phyloP scores from a whole-genome alignment of 2,113 vertebrate species.

The Sturnus vulgaris region DNA sequence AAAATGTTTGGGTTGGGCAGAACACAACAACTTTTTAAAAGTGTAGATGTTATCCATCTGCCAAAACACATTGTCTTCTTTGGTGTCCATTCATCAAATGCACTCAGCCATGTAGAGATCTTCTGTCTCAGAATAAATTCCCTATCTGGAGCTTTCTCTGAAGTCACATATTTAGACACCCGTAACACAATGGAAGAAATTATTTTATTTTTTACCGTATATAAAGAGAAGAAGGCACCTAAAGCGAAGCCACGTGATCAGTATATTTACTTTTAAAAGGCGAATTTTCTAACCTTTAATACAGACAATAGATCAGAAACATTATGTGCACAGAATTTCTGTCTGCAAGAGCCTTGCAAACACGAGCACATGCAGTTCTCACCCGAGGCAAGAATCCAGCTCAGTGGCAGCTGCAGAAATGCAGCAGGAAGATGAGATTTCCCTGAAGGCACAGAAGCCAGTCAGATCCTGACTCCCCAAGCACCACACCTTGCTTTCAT shows the following conservation, averaged over 20 bases:
- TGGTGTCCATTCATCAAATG: not conserved
- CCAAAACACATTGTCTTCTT: not conserved
- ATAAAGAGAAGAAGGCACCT: not conserved
- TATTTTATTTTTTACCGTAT: not conserved
- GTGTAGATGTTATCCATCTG: not conserved
- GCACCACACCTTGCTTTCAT: constrained; percentile 57
- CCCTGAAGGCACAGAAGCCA: constrained; percentile 34
- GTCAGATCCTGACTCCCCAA: constrained; percentile 30
- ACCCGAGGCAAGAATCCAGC: not conserved
- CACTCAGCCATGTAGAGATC: not conserved
- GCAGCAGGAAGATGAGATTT: not conserved
- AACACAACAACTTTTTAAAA: not conserved
- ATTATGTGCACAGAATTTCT: accelerated
- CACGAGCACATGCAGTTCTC: accelerated
- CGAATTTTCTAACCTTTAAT: not conserved
- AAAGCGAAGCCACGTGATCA: accelerated
- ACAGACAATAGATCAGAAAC: not conserved
- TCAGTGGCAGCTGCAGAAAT: not conserved
- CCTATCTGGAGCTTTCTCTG: not conserved
- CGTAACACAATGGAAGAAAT: not conserved
- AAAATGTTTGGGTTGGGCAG: not conserved
- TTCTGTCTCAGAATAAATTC: not conserved
- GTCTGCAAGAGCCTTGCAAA: not conserved
- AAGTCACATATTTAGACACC: not conserved
- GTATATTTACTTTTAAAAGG: not conserved